These are phyloP conservation scores for Morbakka virulenta DNA, from an alignment of 30 jellyfish, hydroid and myxozoan species.

Conservation along the genomic window DNA sequence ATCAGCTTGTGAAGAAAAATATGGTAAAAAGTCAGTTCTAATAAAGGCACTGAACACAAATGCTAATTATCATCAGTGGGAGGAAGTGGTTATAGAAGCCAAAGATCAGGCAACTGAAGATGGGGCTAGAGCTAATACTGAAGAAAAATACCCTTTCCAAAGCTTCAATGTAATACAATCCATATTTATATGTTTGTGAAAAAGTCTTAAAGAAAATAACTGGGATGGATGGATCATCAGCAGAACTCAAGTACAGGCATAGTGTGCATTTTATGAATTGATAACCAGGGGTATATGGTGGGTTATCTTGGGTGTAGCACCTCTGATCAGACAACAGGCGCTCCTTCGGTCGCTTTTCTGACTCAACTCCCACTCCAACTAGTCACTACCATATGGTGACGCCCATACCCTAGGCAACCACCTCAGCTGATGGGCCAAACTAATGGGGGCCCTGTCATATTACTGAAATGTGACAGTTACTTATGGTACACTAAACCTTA, in stretches of 20 bases:
- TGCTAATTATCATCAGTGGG: conserved; percentile 17
- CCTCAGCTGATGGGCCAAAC: too few relatives aligned
- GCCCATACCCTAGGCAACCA: too few relatives aligned
- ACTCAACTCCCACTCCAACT: too few relatives aligned
- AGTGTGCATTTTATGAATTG: conserved; percentile 1
- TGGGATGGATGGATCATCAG: conserved; percentile 60
- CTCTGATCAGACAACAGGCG: too few relatives aligned
- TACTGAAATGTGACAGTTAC: too few relatives aligned
- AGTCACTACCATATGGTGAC: too few relatives aligned
- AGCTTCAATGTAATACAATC: not conserved
- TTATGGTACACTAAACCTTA: too few relatives aligned
- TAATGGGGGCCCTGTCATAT: too few relatives aligned
- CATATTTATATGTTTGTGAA: not conserved
- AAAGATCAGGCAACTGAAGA: conserved; percentile 25
- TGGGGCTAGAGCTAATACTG: conserved; percentile 2
- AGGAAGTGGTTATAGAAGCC: conserved; percentile 3
- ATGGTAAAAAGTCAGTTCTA: conserved; percentile 2
- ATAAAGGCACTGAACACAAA: conserved; percentile 21
- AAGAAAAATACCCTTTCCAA: conserved; percentile 10
- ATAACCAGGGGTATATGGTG: too few relatives aligned
- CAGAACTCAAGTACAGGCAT: conserved; percentile 44
- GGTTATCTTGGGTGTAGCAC: too few relatives aligned
- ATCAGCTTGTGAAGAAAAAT: conserved; percentile 11
- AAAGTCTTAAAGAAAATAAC: conserved; percentile 22
- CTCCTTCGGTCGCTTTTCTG: too few relatives aligned